These are phyloP conservation scores for Aphidius colemani DNA, from an alignment of 2,888 invertebrate species.

Conservation along the genomic window DNA sequence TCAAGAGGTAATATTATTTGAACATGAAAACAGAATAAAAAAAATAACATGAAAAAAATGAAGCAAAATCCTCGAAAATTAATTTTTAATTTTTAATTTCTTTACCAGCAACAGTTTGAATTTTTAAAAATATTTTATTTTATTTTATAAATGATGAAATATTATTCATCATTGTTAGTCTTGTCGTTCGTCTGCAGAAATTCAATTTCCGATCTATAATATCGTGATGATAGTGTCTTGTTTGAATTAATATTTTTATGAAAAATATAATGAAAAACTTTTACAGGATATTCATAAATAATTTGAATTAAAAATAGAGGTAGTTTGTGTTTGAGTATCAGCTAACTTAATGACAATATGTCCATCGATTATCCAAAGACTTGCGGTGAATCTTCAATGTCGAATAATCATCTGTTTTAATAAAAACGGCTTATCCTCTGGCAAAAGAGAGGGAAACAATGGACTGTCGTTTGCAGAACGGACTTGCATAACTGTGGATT, in stretches of 20 bases:
- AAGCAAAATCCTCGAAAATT: no score
- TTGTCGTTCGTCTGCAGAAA: background rate
- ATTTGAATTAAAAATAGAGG: no score
- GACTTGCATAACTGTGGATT: slow-evolving; percentile 32
- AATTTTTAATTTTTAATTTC: no score
- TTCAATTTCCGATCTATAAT: background rate
- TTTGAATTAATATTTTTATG: background rate
- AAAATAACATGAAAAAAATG: no score
- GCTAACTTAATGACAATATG: slow-evolving; percentile 28
- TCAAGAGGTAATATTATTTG: no score
- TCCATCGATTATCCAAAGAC: slow-evolving; percentile 32
- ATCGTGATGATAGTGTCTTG: background rate
- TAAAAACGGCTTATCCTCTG: slow-evolving; percentile 53
- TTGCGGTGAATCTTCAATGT: slow-evolving; percentile 39
- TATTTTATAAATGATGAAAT: background rate
- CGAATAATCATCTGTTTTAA: slow-evolving; percentile 53
- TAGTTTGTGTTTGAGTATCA: no score
- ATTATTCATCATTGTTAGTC: background rate
- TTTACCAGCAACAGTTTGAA: no score
- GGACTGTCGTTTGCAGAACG: slow-evolving; percentile 50
- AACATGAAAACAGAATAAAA: no score
- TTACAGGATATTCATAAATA: no score
- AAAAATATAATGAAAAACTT: background rate
- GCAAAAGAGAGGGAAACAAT: slow-evolving; percentile 44
- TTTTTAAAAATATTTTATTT: background rate